Evolutionary conservation across 2,113 vertebrate species (phyloP).

Genomic region (Pachycephala philippinensis): DNA sequence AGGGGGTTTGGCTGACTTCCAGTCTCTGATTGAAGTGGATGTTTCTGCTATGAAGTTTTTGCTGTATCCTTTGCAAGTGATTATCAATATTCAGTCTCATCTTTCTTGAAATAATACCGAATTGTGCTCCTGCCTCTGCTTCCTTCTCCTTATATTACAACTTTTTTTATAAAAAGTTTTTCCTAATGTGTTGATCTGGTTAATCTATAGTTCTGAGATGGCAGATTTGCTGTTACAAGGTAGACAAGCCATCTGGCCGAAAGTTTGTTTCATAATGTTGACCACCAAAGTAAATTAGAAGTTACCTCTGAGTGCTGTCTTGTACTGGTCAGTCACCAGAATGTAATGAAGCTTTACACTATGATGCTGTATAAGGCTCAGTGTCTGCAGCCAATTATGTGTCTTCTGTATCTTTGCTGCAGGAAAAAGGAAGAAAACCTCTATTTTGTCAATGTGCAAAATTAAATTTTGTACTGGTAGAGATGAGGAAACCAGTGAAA

Average conservation of each 20-base stretch:
- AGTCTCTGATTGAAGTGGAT: constrained; percentile 33
- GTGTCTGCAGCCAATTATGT: background rate
- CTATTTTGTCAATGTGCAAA: background rate
- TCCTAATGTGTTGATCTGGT: background rate
- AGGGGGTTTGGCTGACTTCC: constrained; percentile 39
- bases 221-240: background rate
- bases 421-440: background rate
- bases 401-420: background rate
- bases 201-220: background rate
- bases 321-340: background rate
- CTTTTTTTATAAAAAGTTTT: background rate
- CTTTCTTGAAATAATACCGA: background rate
- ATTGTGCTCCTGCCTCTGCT: background rate
- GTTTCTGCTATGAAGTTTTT: constrained; percentile 35
- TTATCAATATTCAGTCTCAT: constrained; percentile 5
- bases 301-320: background rate
- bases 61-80: background rate
- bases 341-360: background rate
- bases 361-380: background rate
- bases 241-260: background rate
- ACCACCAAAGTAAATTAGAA: background rate
- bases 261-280: background rate
- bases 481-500: background rate
- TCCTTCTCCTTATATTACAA: background rate
- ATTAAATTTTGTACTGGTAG: background rate